phyloP scores from a whole-genome alignment of 2,888 invertebrate genomes.

The Oithona nana region DNA sequence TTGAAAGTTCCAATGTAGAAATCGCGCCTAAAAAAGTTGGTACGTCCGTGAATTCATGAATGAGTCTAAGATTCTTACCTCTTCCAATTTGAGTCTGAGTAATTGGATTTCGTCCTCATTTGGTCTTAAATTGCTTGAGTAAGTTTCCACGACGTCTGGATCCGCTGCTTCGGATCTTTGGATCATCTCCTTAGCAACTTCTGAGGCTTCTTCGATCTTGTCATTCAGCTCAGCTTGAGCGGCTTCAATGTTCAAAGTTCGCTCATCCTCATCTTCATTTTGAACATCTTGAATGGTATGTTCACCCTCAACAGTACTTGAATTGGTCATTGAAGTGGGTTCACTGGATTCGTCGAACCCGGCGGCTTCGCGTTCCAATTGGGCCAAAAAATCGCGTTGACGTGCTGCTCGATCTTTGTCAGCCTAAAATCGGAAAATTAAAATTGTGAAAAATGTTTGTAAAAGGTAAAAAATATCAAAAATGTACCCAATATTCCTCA shows the following conservation, averaged over 20 bases:
- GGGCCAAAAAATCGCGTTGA: slow-evolving; percentile 10
- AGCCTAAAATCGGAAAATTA: slow-evolving; percentile 7
- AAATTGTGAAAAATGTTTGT: too few relatives aligned
- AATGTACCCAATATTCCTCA: slow-evolving; percentile 14
- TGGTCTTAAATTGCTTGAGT: background rate
- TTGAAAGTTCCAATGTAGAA: background rate
- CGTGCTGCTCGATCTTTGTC: slow-evolving; percentile 15
- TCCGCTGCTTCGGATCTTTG: background rate
- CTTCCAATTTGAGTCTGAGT: slow-evolving; percentile 7
- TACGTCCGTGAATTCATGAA: too few relatives aligned
- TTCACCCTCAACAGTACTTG: slow-evolving; percentile 15
- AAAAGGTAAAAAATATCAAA: too few relatives aligned
- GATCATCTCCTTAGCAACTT: too few relatives aligned
- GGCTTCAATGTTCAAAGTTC: background rate
- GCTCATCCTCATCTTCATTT: background rate
- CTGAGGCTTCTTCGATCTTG: background rate
- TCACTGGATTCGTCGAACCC: slow-evolving; percentile 2
- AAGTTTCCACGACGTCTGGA: background rate
- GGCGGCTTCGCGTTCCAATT: slow-evolving; percentile 8
- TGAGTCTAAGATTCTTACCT: too few relatives aligned
- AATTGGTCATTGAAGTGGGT: slow-evolving; percentile 13
- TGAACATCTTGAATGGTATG: slow-evolving; percentile 15
- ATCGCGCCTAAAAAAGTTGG: background rate
- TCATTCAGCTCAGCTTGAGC: background rate
- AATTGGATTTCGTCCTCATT: slow-evolving; percentile 2